Base-by-base conservation (phyloP, 2,113 vertebrate genomes). In the Perognathus longimembris region DNA sequence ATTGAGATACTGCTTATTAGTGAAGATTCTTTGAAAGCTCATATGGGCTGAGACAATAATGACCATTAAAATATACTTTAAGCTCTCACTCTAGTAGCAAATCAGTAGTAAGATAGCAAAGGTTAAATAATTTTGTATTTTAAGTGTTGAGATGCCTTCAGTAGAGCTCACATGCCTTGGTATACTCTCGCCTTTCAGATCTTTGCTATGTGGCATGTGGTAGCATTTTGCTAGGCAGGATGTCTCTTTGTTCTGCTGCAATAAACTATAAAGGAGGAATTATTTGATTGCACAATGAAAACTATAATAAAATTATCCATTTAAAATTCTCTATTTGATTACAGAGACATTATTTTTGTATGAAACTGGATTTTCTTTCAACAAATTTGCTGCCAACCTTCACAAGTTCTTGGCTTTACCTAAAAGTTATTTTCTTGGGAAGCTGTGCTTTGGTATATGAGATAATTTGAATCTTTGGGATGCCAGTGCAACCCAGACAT, bases 1-100 rank as follows among this genome's bases (percentile, higher is more conserved):
- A 93, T 88, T 94, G 90, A 95, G 73, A 85, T 89, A 45, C 1
- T 79, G 45, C 70, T 95, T 74, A 88, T 95, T 95, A 94, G 83
- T 22, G 78, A 94, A 76, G 20, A 81, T 63, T 82, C n/a, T 92
- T 78, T 74, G 84, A 87, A 45, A 70, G 28, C 20, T 85, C 81
- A 81, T 69, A 83, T 26, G 4, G 6, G 4, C 76, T 91, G 45
- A 93, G 85, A 17, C 89, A 91, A 61, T 80, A 67, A 74, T 24
- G 64, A 83, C 74, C 69, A 91, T 75, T 26, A 81, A 85, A 75
- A 93, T 71, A 80, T 14, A 88, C 36, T 88, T 84, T 86, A 38
- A 94, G 18, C 22, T 71, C 57, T 90, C 18, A 64, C 64, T 86
- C 75, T 79, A 38, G 5, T 38, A 78, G 59, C 73, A 45, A 85